Base-by-base conservation (phyloP, 2,797 vertebrate genomes). In the Aldrovandia affinis region DNA sequence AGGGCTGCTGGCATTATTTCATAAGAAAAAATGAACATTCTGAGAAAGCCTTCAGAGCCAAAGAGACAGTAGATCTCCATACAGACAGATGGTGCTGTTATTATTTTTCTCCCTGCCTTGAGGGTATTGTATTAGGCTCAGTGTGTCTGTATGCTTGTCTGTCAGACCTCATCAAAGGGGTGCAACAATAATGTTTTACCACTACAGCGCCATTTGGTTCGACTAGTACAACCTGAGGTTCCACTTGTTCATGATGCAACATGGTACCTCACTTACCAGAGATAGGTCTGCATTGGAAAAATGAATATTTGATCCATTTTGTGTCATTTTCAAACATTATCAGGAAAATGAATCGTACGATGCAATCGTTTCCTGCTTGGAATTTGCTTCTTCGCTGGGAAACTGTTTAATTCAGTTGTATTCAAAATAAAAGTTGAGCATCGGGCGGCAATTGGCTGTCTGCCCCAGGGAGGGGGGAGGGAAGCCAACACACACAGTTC, bases 81-180 rank as follows among this genome's bases (percentile, higher is more conserved):
- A 70, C 68, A 70, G 15, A 70, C 68, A 70, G 68, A 70, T 70
- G 68, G 68, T 36, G 33, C 68, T 70, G 36, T 70, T 70, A 70
- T 39, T 70, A 70, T n/a, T n/a, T n/a, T n/a, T n/a, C n/a, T 39
- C 68, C 33, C 7, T 70, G 68, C 36, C 18, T 33, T 20, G 30
- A 39, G 18, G 33, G 18, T 70, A 39, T 22, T 70, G 36, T 33
- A 70, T 39, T 70, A 20, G 55, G 18, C 68, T 65, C 28, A 30
- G 63, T n/a, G 30, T 9, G n/a, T 33, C 63, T 65, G 63, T 65
- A 33, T 3, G 28, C 30, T 36, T 70, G 33, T 39, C 68, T 70
- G 68, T 20, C 68, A 4, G 14, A 15, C 18, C 18, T 57, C 10
- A 57, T 57, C 55, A 57, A 57, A 57, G 15, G 2, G 55, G 18